Base-by-base conservation (phyloP, 2,888 invertebrate species). In the Tyria jacobaeae region DNA sequence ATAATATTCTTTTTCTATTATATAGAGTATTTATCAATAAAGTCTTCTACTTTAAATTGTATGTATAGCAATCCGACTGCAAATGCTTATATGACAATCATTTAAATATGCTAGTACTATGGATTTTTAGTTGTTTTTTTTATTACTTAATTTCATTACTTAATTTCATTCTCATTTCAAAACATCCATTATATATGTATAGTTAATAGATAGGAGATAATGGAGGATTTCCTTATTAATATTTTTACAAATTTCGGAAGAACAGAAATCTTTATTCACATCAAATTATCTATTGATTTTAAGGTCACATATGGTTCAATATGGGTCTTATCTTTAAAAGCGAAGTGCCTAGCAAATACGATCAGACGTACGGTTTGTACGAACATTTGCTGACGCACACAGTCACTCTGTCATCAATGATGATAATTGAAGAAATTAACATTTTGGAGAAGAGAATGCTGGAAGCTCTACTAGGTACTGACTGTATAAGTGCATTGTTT, bases 271-370 rank as follows among this genome's bases (percentile, higher is more conserved):
- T 44, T 21, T 44, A 2, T 17, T 41, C 5, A 44, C 12, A 31
- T 34, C 6, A 3, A 50, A 31, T 35, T 21, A 24, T 52, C 44
- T 54, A 14, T n/a, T n/a, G n/a, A n/a, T 31, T 54, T 39, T 44
- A 31, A 94, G 93, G 87, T 72, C 82, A 88, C 57, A 58, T 78
- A 5, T 90, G 86, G 83, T 84, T 89, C 57, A 87, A 84, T 54
- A 73, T 84, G 31, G 82, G 79, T 3, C 63, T 89, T 0, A 79
- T 70, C 60, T 84, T 86, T 21, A 73, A 71, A 31, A 74, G 50
- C 64, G 68, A 44, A 41, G 31, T n/a, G 62, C 44, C 55, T 37
- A 67, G 39, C 57, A 66, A 27, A 25, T 39, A 66, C 3, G 60
- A 61, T 10, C 68, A 71, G 49, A 66, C 74, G 6, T 72, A 72